A percentile compares a stretch with the other conserved stretches of the same genome.
phyloP scores from a whole-genome alignment of 2,113 vertebrate genomes.

The Poecile atricapillus region DNA sequence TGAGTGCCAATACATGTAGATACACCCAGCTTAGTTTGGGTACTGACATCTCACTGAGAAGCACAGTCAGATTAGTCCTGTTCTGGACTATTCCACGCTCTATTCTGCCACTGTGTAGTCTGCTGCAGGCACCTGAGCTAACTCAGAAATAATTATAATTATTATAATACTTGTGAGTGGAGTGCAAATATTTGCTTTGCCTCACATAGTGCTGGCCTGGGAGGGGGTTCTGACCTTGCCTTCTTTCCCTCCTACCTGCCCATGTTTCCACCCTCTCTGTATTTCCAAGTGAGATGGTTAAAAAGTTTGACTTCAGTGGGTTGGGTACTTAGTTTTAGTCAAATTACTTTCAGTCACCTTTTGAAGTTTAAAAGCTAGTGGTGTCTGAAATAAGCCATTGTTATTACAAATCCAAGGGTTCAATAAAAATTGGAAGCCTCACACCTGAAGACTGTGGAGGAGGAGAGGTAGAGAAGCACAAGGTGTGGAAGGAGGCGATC shows the following conservation, averaged over 20 bases:
- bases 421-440: neutral
- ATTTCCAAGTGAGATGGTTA: neutral
- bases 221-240: neutral
- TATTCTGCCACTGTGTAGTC: neutral
- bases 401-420: neutral
- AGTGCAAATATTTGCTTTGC: neutral
- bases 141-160: neutral
- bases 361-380: neutral
- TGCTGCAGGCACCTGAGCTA: neutral
- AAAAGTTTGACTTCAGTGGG: neutral
- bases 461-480: neutral
- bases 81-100: neutral
- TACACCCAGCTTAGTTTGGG: neutral
- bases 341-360: neutral
- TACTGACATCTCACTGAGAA: neutral
- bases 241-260: fast-evolving
- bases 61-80: neutral
- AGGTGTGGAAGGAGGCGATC: neutral
- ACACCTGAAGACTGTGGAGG: neutral
- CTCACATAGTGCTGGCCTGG: neutral
- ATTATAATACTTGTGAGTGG: neutral
- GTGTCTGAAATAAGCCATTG: neutral
- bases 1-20: neutral
- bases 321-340: neutral
- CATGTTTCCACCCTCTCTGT: neutral